Evolutionary conservation across 2,888 invertebrate species (phyloP).

Genomic region (Halictus quadricinctus): DNA sequence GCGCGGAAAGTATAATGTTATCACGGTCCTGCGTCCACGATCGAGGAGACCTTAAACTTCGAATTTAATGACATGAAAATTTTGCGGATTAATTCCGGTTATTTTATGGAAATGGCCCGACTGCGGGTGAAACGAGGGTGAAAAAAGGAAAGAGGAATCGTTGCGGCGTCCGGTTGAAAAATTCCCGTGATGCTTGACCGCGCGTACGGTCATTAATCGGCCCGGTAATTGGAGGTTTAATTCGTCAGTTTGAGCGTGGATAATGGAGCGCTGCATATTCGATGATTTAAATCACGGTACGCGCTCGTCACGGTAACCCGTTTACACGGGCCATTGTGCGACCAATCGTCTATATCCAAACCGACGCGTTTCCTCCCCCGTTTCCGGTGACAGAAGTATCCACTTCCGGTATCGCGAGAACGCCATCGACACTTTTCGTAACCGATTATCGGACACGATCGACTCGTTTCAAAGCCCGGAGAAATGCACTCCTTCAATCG

Average conservation of each 20-base stretch:
- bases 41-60: not conserved
- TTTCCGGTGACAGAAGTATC: not conserved
- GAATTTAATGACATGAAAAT: not conserved
- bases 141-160: conserved; percentile 2
- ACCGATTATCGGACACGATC: not conserved
- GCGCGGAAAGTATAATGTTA: not conserved
- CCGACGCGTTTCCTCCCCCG: not conserved
- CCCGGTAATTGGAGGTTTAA: conserved; percentile 46
- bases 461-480: not conserved
- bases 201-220: conserved; percentile 47
- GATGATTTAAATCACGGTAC: conserved; percentile 36
- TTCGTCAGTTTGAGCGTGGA: conserved; percentile 48
- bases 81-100: not conserved
- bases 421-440: not conserved
- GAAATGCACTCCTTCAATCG: too few relatives aligned
- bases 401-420: not conserved
- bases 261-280: conserved; percentile 36
- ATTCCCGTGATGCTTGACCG: conserved; percentile 24
- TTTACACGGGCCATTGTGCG: conserved; percentile 27
- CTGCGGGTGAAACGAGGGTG: not conserved
- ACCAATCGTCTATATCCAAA: conserved; percentile 25
- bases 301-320: conserved; percentile 24
- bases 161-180: conserved; percentile 39
- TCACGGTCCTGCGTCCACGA: not conserved
- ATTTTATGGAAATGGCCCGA: not conserved